Evolutionary conservation across 2,888 invertebrate genomes (phyloP).

Genomic region (Chymomyza fuscimana): DNA sequence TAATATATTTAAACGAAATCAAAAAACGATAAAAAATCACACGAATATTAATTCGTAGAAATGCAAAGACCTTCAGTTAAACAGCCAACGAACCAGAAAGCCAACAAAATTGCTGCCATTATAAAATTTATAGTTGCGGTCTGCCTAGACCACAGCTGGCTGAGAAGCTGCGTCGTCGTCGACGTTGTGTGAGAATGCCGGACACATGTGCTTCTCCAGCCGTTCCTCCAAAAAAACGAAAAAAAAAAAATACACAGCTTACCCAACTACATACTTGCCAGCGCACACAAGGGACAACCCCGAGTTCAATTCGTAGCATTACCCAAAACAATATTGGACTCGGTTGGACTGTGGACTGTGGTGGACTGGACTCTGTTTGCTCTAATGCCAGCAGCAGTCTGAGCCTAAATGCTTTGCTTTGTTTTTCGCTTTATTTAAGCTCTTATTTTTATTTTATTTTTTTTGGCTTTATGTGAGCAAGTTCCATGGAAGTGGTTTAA

Average conservation of each 20-base stretch:
- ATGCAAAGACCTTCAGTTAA: conserved; percentile 65
- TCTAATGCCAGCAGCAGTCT: conserved; percentile 49
- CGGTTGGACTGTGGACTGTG: conserved; percentile 22
- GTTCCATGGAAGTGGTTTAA: conserved; percentile 78
- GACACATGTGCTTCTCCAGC: conserved; percentile 16
- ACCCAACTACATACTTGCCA: conserved; percentile 7
- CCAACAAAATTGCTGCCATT: conserved; percentile 44
- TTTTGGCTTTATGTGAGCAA: conserved; percentile 55
- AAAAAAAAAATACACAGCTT: conserved; percentile 19
- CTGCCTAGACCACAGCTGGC: conserved; percentile 49
- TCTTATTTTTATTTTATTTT: conserved; percentile 33
- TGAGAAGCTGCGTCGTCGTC: neutral
- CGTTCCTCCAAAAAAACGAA: neutral
- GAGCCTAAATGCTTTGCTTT: conserved; percentile 27
- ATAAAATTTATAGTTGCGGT: conserved; percentile 70
- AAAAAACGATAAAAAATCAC: conserved; percentile 76
- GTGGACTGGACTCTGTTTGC: conserved; percentile 34
- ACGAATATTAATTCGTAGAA: conserved; percentile 77
- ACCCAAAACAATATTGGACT: conserved; percentile 34
- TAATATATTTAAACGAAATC: conserved; percentile 62
- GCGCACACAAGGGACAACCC: conserved; percentile 60
- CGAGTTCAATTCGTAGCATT: conserved; percentile 65
- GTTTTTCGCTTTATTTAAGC: conserved; percentile 7
- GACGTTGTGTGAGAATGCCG: conserved; percentile 10
- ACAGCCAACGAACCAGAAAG: neutral